Evolutionary conservation across 2,797 vertebrate genomes (phyloP).

Genomic region (Pipistrellus nathusii): DNA sequence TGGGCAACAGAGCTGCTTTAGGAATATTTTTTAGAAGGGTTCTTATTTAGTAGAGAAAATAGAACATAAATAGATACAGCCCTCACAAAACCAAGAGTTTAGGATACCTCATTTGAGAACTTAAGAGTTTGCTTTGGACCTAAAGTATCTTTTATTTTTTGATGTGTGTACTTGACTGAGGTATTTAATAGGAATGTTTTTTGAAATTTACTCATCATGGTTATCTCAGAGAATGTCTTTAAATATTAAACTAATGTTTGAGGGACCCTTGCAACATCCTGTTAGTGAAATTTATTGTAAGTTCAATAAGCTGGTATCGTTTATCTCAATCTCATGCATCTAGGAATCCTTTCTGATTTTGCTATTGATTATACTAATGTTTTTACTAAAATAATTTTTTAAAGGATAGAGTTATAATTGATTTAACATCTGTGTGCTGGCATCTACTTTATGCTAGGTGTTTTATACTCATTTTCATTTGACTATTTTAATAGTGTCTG

Average conservation of each 20-base stretch:
- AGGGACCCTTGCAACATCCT: not conserved
- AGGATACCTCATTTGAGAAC: not conserved
- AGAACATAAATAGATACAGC: not conserved
- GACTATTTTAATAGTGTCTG: not conserved
- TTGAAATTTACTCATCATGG: not conserved
- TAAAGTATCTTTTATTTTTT: not conserved
- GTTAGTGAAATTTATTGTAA: not conserved
- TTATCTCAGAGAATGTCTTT: conserved; percentile 28
- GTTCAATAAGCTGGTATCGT: not conserved
- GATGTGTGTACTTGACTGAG: not conserved
- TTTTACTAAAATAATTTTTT: conserved; percentile 11
- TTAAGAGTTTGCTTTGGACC: not conserved
- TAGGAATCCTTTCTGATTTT: not conserved
- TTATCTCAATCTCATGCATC: not conserved
- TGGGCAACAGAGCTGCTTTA: not conserved
- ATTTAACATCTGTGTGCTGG: not conserved
- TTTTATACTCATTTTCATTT: not conserved
- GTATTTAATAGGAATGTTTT: not conserved
- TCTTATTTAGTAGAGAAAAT: not conserved
- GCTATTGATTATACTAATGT: not conserved
- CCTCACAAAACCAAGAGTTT: not conserved
- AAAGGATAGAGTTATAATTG: not conserved
- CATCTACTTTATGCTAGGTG: not conserved
- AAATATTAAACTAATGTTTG: not conserved
- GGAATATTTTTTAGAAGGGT: not conserved